phyloP scores from a whole-genome alignment of 1,140 invertebrate genomes.

The Lepidotrigona ventralis region DNA sequence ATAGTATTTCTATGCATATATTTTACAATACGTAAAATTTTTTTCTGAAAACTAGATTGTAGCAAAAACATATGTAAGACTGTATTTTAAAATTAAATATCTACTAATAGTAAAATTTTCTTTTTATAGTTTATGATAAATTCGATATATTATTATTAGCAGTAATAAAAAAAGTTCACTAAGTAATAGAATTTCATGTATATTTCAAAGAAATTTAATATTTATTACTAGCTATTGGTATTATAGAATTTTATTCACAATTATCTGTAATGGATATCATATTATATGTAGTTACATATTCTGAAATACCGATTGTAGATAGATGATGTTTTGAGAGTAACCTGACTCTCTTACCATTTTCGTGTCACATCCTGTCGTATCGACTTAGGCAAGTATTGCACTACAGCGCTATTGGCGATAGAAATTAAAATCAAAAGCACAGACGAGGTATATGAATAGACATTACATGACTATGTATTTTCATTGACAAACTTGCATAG shows the following conservation, averaged over 20 bases:
- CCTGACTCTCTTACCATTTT: no score
- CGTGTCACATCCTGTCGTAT: no score
- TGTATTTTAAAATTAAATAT: not conserved
- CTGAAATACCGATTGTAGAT: no score
- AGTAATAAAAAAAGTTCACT: not conserved
- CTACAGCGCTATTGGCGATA: no score
- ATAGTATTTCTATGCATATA: not conserved
- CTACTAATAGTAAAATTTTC: not conserved
- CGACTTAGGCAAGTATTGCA: no score
- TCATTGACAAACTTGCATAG: no score
- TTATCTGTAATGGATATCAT: not conserved
- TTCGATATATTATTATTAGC: not conserved
- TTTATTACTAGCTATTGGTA: not conserved
- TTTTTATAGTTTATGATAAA: not conserved
- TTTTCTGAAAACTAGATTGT: not conserved
- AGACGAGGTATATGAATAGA: no score
- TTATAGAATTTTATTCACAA: not conserved
- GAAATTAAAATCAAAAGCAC: no score
- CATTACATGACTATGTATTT: no score
- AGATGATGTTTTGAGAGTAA: no score
- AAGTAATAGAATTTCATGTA: not conserved
- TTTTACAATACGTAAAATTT: not conserved
- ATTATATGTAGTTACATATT: not conserved
- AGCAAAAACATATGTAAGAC: no score
- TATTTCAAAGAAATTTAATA: not conserved